phyloP scores from a whole-genome alignment of 1,140 invertebrate species.

The Apis cerana region DNA sequence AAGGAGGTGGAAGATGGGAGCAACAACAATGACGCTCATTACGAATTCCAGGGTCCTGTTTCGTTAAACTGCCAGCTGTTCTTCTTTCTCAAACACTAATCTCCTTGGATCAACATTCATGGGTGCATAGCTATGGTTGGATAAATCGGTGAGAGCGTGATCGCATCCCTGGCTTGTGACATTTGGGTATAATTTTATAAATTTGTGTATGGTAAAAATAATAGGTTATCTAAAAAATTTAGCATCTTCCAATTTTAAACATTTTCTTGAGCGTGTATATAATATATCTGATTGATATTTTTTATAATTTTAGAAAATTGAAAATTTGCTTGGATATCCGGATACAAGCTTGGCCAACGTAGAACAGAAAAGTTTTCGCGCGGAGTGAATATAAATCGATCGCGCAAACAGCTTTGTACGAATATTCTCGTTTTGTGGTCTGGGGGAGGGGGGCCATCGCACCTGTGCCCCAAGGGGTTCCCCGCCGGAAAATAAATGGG shows the following conservation, averaged over 20 bases:
- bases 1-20: slow-evolving; percentile 12
- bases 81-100: not conserved
- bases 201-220: no score
- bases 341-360: slow-evolving; percentile 7
- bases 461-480: slow-evolving; percentile 58
- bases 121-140: no score
- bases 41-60: slow-evolving; percentile 57
- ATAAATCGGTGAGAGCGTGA: no score
- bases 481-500: slow-evolving; percentile 62
- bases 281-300: no score
- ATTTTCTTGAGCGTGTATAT: no score
- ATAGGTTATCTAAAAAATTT: no score
- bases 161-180: no score
- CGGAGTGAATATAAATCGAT: slow-evolving; percentile 63
- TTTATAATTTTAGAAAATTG: not conserved
- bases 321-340: slow-evolving; percentile 30
- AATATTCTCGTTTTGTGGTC: slow-evolving; percentile 66
- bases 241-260: no score
- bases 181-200: no score
- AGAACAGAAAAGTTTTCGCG: not conserved
- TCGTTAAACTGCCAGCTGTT: slow-evolving; percentile 60
- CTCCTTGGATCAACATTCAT: no score
- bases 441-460: slow-evolving; percentile 35
- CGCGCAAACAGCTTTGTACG: slow-evolving; percentile 66
- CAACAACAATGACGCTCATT: slow-evolving; percentile 68